Evolutionary conservation across 2,888 invertebrate species (phyloP).

Genomic region (Callyntrura sp.): DNA sequence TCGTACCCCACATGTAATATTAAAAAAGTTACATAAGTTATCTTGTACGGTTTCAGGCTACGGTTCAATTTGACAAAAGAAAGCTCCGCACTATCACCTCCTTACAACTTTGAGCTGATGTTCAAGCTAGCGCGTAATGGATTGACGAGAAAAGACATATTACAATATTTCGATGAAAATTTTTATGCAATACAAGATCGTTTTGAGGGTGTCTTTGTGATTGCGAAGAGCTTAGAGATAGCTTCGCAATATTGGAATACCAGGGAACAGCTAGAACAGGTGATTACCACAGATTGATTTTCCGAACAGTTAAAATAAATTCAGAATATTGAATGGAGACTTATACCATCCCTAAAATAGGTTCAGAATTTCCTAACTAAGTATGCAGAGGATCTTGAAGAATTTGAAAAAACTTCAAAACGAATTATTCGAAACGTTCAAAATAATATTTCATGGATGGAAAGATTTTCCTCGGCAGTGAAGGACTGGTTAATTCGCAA

Average conservation of each 20-base stretch:
- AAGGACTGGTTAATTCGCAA: conserved; percentile 38
- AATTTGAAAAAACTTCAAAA: conserved; percentile 2
- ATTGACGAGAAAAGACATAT: conserved; percentile 15
- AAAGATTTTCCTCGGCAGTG: conserved; percentile 23
- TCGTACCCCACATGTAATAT: too few species aligned
- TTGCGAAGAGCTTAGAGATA: conserved; percentile 44
- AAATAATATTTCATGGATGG: conserved; percentile 59
- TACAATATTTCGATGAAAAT: conserved; percentile 58
- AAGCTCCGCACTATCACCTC: neutral
- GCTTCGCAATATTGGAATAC: conserved; percentile 71
- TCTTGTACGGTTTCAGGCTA: conserved; percentile 43
- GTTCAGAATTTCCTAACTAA: conserved; percentile 29
- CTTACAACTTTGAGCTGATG: conserved; percentile 31
- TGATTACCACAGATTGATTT: neutral
- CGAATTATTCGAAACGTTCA: conserved; percentile 22
- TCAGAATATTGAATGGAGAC: neutral
- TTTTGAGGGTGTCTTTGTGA: conserved; percentile 46
- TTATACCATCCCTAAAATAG: conserved; percentile 19
- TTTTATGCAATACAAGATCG: conserved; percentile 50
- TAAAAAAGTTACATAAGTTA: neutral
- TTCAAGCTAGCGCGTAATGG: conserved; percentile 51
- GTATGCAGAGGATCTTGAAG: conserved; percentile 45
- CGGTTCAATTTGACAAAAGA: conserved; percentile 34
- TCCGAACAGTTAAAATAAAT: neutral
- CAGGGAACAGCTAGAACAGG: conserved; percentile 36